Conservation (phyloP, 2,888 invertebrate genomes). For the Stenolophus ochropezus region DNA sequence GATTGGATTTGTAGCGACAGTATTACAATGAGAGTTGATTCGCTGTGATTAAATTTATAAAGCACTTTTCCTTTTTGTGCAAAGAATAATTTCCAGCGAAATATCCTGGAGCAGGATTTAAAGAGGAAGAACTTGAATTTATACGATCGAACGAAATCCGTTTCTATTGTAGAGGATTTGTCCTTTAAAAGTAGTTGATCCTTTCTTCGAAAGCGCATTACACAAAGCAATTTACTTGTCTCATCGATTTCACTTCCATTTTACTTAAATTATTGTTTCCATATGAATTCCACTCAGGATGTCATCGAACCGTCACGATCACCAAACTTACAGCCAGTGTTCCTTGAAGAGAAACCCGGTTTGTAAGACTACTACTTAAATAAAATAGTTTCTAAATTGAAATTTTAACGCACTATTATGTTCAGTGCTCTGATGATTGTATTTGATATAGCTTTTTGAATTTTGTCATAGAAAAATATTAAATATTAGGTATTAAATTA, state of each 20-base stretch:
- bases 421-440: too few relatives aligned
- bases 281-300: conserved; percentile 8
- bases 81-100: conserved; percentile 12
- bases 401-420: too few relatives aligned
- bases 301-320: conserved; percentile 3
- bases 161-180: conserved; percentile 43
- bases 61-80: conserved; percentile 16
- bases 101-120: conserved; percentile 34
- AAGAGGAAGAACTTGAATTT: conserved; percentile 42
- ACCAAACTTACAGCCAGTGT: not conserved
- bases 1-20: not conserved
- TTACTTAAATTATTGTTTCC: conserved; percentile 40
- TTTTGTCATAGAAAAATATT: too few relatives aligned
- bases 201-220: conserved; percentile 43
- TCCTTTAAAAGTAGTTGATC: conserved; percentile 45
- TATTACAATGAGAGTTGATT: conserved; percentile 8
- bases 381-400: too few relatives aligned
- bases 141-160: conserved; percentile 40
- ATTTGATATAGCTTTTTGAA: too few relatives aligned
- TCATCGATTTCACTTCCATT: conserved; percentile 34
- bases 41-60: conserved; percentile 1
- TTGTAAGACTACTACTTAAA: too few relatives aligned
- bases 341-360: not conserved
- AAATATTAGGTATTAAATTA: too few relatives aligned
- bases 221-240: conserved; percentile 37